Conservation (phyloP, 2,113 vertebrate species). For the Pollimyrus isidori region DNA sequence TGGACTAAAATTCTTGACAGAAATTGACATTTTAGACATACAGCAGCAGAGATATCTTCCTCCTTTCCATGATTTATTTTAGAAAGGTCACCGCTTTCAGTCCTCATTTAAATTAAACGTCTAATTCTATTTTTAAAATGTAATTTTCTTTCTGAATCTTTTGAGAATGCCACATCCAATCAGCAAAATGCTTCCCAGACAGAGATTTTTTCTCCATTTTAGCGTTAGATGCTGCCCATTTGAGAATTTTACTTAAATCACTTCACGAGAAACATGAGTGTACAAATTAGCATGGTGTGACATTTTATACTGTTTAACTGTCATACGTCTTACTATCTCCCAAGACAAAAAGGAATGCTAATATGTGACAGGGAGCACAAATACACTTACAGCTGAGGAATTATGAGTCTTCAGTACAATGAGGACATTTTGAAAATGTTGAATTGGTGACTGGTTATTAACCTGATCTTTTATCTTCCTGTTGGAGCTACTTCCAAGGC, state of each 20-base stretch:
- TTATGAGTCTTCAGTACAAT: neutral
- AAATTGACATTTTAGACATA: neutral
- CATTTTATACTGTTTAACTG: neutral
- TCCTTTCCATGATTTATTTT: neutral
- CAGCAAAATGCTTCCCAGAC: neutral
- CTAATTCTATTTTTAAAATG: neutral
- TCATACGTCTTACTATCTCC: neutral
- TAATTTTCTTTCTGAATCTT: conserved; percentile 9
- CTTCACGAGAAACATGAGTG: neutral
- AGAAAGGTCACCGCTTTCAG: neutral
- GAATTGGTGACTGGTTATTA: neutral
- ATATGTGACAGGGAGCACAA: neutral
- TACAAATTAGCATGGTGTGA: neutral
- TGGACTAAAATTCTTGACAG: neutral
- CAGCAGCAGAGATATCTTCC: neutral
- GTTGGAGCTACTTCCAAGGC: neutral
- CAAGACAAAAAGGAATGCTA: neutral
- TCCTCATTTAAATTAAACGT: neutral
- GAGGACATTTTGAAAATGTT: neutral
- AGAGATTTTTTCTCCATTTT: neutral
- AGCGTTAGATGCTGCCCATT: neutral
- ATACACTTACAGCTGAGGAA: neutral
- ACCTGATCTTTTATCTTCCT: neutral
- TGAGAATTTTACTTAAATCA: neutral
- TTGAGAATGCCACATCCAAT: neutral